These are phyloP conservation scores for Plestiodon gilberti DNA, from an alignment of 2,113 vertebrate genomes.

Conservation along the genomic window DNA sequence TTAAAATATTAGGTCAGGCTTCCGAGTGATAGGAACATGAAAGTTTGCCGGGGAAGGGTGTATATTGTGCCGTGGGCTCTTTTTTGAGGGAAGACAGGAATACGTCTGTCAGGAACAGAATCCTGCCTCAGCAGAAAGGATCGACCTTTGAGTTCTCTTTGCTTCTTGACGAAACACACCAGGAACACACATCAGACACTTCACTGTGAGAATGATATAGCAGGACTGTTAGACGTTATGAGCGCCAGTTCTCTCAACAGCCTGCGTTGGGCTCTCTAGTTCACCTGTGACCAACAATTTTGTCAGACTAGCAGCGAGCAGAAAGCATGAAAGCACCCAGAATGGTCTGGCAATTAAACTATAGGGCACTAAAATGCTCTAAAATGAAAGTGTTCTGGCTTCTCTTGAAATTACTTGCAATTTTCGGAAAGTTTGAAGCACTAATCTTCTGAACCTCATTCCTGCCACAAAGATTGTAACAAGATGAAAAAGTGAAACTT, in stretches of 20 bases:
- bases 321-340: conserved; percentile 35
- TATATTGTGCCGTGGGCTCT: background rate
- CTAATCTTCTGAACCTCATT: conserved; percentile 43
- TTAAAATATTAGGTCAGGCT: background rate
- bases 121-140: background rate
- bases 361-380: conserved; percentile 31
- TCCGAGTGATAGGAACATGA: background rate
- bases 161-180: background rate
- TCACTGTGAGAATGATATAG: background rate
- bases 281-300: conserved; percentile 37
- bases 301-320: conserved; percentile 32
- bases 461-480: conserved; percentile 32
- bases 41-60: background rate
- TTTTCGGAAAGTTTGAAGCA: conserved; percentile 58
- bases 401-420: conserved; percentile 40
- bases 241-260: conserved; percentile 11
- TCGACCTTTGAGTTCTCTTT: background rate
- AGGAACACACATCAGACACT: background rate
- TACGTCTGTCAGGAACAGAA: background rate
- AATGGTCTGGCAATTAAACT: conserved; percentile 45
- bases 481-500: conserved; percentile 35
- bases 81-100: background rate
- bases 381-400: conserved; percentile 31
- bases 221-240: background rate
- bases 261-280: conserved; percentile 31